Base-by-base conservation (phyloP, 2,888 invertebrate genomes). In the Alitta virens region DNA sequence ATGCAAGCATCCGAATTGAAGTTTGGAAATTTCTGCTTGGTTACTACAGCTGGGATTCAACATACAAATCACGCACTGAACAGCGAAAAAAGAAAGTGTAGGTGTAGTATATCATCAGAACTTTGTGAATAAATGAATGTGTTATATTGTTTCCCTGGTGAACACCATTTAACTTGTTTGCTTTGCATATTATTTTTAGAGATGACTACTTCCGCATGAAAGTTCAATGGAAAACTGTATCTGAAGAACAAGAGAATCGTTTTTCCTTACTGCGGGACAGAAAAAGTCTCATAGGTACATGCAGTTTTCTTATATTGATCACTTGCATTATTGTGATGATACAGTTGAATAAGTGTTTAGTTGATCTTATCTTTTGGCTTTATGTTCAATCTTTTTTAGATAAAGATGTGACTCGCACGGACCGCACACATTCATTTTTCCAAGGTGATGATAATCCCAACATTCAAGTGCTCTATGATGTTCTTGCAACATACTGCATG, bases 401-500 rank as follows among this genome's bases (percentile, higher is more conserved):
- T 75, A 99, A 99, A 83, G 99, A 99, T 83, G 98, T 99, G 0
- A 92, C 91, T 69, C 86, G 99, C 70, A 98, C 98, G 0, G 98
- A 99, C 79, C 86, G 98, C 70, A 90, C 91, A 0, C 88, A 92
- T 74, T 88, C 90, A 7, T 98, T 91, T 83, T 99, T 89, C 82
- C 89, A 92, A n/a, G 97, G 96, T 0, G 94, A 95, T 67, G 88
- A 92, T 72, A 97, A 97, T 82, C 88, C 90, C 0, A 95, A 98
- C 82, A 83, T 98, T 58, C 85, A 87, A 62, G 86, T 91, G 16
- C 83, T 99, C 2, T 89, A 91, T 72, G 94, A 97, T 77, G 92
- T 99, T 70, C 86, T 99, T 2, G 93, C 98, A 93, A 98, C 98
- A 0, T 99, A 98, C 78, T 91, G 94, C 43, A 97, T 98, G 97